These are phyloP conservation scores for Oscarella lobularis DNA, from an alignment of 37 sponge, comb jelly and placozoan species.

Conservation along the genomic window DNA sequence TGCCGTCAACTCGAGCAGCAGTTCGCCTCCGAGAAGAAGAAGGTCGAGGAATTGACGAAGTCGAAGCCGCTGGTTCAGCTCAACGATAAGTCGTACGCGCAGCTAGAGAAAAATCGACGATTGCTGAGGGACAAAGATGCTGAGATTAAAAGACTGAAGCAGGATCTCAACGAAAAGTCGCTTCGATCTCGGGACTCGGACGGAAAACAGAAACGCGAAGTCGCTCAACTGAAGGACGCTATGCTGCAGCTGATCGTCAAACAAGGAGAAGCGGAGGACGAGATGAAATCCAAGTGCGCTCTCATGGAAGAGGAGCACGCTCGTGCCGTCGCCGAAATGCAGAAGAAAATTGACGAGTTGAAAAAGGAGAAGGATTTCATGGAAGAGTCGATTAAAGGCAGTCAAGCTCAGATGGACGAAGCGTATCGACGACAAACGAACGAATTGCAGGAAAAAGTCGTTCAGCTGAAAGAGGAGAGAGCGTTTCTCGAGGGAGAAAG, in stretches of 20 bases:
- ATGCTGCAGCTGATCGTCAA: neutral
- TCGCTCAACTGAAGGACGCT: neutral
- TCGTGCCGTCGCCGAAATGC: neutral
- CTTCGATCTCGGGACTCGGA: neutral
- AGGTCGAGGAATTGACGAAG: neutral
- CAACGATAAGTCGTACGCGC: neutral
- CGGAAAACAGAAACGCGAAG: neutral
- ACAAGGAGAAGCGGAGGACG: neutral
- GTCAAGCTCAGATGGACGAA: neutral
- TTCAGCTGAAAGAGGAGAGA: neutral
- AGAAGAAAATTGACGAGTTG: neutral
- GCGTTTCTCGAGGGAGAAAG: neutral
- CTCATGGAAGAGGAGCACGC: neutral
- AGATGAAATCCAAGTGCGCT: neutral
- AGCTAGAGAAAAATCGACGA: neutral
- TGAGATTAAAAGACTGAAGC: neutral
- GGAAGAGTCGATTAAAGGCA: neutral
- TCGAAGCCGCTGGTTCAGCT: neutral
- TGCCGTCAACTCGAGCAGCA: neutral
- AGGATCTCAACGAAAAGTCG: neutral
- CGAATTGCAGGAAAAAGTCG: neutral
- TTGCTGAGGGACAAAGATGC: neutral
- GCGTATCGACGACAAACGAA: neutral
- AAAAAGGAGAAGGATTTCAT: neutral
- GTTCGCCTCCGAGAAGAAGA: neutral